A percentile compares a stretch with the other conserved stretches of the same genome.
Conservation (phyloP, 2,888 invertebrate genomes). For the Epirrita christyi region DNA sequence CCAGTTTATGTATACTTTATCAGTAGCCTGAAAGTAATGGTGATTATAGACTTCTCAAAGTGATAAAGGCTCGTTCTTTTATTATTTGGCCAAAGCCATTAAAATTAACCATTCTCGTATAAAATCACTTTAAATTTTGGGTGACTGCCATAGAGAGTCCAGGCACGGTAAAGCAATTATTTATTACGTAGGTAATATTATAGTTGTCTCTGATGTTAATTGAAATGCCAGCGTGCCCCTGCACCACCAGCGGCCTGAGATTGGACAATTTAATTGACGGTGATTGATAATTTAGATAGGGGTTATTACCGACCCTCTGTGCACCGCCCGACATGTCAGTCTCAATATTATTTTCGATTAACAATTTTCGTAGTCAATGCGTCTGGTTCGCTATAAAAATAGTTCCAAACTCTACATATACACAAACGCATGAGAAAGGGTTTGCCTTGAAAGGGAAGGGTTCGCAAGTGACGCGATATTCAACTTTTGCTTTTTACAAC, state of each 20-base stretch:
- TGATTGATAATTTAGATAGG: constrained; percentile 72
- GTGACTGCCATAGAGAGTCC: constrained; percentile 30
- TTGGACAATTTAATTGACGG: constrained; percentile 66
- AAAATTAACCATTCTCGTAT: constrained; percentile 26
- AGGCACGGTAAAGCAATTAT: constrained; percentile 41
- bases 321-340: constrained; percentile 36
- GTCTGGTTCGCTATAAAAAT: neutral
- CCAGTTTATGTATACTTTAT: no score
- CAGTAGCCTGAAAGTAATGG: constrained; percentile 1
- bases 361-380: constrained; percentile 14
- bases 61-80: constrained; percentile 13
- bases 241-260: constrained; percentile 52
- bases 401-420: neutral
- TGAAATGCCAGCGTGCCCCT: constrained; percentile 62
- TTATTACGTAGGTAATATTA: constrained; percentile 46
- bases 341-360: constrained; percentile 34
- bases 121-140: constrained; percentile 31
- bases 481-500: no score
- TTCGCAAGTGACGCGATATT: no score
- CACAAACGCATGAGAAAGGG: neutral
- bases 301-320: constrained; percentile 50
- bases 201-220: constrained; percentile 58
- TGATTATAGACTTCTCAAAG: constrained; percentile 2
- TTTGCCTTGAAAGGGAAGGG: no score
- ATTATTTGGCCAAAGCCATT: constrained; percentile 21